A percentile compares a stretch with the other conserved stretches of the same genome.
phyloP scores from a whole-genome alignment of 23 tunicate species.

The Botrylloides violaceus region DNA sequence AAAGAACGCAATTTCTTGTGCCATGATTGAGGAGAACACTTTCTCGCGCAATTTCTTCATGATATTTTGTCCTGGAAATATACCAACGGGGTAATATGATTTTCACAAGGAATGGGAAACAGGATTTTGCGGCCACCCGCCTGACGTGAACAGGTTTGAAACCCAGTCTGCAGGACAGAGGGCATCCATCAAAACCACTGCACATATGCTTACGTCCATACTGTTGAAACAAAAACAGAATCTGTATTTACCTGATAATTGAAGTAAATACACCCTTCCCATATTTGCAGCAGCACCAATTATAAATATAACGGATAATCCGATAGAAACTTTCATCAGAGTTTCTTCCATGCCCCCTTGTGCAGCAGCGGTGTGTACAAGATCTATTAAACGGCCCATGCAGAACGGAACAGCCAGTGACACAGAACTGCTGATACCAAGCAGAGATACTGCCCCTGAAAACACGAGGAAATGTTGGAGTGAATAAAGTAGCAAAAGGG shows the following conservation, averaged over 20 bases:
- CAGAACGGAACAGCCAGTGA: slow-evolving; percentile 63
- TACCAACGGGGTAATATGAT: too few relatives aligned
- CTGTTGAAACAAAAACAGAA: too few relatives aligned
- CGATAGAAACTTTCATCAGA: slow-evolving; percentile 19
- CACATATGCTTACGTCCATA: too few relatives aligned
- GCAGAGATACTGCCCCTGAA: slow-evolving; percentile 48
- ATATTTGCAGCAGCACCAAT: slow-evolving; percentile 58
- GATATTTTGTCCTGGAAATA: slow-evolving; percentile 41
- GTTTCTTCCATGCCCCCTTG: slow-evolving; percentile 32
- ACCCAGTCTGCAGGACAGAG: too few relatives aligned
- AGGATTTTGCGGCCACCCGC: too few relatives aligned
- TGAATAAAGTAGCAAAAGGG: too few relatives aligned
- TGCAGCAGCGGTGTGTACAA: slow-evolving; percentile 31
- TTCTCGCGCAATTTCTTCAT: slow-evolving; percentile 37
- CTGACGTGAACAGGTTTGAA: too few relatives aligned
- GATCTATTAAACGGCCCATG: slow-evolving; percentile 59
- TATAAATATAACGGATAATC: slow-evolving; percentile 31
- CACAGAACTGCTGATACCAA: slow-evolving; percentile 50
- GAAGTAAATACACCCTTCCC: slow-evolving; percentile 53
- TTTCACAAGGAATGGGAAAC: too few relatives aligned
- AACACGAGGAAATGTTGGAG: too few relatives aligned
- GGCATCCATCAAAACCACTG: too few relatives aligned
- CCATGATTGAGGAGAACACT: slow-evolving; percentile 34
- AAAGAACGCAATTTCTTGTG: slow-evolving; percentile 66
- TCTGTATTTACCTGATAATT: slow-evolving; percentile 50